phyloP scores from a whole-genome alignment of 2,888 invertebrate genomes.

The Ariolimax columbianus region DNA sequence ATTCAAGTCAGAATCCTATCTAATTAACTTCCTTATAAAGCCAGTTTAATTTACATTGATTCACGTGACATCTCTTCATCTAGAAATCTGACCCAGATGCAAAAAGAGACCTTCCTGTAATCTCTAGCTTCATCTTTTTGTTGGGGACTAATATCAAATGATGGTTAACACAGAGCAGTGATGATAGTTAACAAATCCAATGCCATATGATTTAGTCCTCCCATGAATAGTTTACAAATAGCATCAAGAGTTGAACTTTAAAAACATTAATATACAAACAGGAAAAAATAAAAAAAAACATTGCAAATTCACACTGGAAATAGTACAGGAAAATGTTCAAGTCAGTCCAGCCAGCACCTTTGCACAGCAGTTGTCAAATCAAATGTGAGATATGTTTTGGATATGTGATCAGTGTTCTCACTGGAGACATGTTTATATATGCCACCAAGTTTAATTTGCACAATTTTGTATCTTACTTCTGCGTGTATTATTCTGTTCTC shows the following conservation, averaged over 20 bases:
- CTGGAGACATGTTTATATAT: background rate
- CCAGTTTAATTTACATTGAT: too few relatives aligned
- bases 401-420: conserved; percentile 26
- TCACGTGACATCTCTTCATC: background rate
- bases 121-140: background rate
- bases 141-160: background rate
- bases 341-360: conserved; percentile 26
- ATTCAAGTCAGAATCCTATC: too few relatives aligned
- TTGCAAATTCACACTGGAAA: conserved; percentile 22
- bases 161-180: background rate
- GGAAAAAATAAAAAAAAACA: background rate
- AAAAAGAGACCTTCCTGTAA: background rate
- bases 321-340: background rate
- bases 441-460: background rate
- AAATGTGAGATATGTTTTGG: conserved; percentile 37
- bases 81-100: background rate
- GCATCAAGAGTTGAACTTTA: background rate
- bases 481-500: background rate
- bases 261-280: conserved; percentile 7
- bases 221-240: conserved; percentile 11
- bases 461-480: background rate
- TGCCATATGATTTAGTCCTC: background rate
- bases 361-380: conserved; percentile 32
- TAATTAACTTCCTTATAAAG: too few relatives aligned
- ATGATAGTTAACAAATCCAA: background rate